These are phyloP conservation scores for Phytoseiulus persimilis DNA, from an alignment of 2,888 invertebrate genomes.

Conservation along the genomic window DNA sequence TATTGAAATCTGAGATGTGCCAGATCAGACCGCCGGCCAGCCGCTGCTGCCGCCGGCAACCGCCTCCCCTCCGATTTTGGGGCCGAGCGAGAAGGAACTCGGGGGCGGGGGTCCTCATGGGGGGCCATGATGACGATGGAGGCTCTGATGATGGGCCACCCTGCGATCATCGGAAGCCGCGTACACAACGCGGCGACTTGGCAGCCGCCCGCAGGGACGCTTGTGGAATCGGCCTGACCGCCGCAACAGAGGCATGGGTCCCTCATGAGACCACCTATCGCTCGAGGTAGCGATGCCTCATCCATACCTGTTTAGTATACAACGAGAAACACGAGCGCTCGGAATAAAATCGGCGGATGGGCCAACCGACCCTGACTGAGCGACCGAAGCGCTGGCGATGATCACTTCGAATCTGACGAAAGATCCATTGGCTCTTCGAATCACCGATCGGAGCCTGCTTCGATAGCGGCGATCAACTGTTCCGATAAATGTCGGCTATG, in stretches of 20 bases:
- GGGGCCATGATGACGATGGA: background rate
- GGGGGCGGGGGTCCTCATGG: background rate
- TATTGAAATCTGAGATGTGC: constrained; percentile 37
- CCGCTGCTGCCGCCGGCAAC: background rate
- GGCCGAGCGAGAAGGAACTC: background rate
- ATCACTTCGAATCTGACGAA: background rate
- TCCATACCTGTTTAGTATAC: background rate
- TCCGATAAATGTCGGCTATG: constrained; percentile 32
- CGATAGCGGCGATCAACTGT: constrained; percentile 21
- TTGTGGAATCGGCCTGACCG: background rate
- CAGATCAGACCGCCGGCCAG: background rate
- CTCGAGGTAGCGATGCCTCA: background rate
- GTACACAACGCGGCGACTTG: background rate
- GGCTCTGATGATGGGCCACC: background rate
- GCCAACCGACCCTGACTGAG: background rate
- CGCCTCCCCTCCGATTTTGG: background rate
- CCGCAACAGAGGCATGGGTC: background rate
- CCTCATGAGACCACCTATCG: background rate
- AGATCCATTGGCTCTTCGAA: background rate
- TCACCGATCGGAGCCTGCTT: background rate
- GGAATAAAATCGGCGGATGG: background rate
- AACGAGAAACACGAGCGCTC: background rate
- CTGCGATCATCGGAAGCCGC: background rate
- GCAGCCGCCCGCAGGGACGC: background rate
- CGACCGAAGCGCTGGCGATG: background rate